Evolutionary conservation across 2,888 invertebrate genomes (phyloP).

Genomic region (Formica aserva): DNA sequence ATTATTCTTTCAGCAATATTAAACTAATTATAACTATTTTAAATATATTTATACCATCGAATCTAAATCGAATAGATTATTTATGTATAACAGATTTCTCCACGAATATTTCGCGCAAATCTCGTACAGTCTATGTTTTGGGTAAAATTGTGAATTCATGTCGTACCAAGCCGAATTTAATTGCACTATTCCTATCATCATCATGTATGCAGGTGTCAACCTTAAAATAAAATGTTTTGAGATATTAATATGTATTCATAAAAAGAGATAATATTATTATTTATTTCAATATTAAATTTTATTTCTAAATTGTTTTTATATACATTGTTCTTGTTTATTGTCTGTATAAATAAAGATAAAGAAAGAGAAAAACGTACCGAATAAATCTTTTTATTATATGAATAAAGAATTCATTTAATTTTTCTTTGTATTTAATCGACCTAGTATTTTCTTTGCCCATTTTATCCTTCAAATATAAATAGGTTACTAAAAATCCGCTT

Average conservation of each 20-base stretch:
- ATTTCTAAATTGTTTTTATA: neutral
- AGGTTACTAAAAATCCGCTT: slow-evolving; percentile 82
- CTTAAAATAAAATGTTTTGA: slow-evolving; percentile 74
- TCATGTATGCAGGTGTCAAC: slow-evolving; percentile 86
- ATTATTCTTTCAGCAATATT: neutral
- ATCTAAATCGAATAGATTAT: slow-evolving; percentile 85
- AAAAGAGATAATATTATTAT: neutral
- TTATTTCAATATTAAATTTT: neutral
- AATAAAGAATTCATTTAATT: neutral
- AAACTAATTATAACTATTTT: neutral
- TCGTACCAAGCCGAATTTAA: slow-evolving; percentile 83
- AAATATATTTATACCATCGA: slow-evolving; percentile 80
- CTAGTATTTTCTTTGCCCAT: slow-evolving; percentile 42
- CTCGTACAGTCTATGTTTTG: slow-evolving; percentile 83
- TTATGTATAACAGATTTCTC: slow-evolving; percentile 87
- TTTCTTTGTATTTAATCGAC: neutral
- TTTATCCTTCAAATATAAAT: slow-evolving; percentile 74
- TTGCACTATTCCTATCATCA: slow-evolving; percentile 84
- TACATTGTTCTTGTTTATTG: neutral
- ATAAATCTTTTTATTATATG: slow-evolving; percentile 5
- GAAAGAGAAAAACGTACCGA: neutral
- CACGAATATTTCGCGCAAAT: slow-evolving; percentile 87
- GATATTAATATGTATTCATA: neutral
- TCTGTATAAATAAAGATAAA: neutral
- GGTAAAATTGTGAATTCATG: slow-evolving; percentile 83